Conservation (phyloP, 2,888 invertebrate genomes). For the Gerris lacustris region DNA sequence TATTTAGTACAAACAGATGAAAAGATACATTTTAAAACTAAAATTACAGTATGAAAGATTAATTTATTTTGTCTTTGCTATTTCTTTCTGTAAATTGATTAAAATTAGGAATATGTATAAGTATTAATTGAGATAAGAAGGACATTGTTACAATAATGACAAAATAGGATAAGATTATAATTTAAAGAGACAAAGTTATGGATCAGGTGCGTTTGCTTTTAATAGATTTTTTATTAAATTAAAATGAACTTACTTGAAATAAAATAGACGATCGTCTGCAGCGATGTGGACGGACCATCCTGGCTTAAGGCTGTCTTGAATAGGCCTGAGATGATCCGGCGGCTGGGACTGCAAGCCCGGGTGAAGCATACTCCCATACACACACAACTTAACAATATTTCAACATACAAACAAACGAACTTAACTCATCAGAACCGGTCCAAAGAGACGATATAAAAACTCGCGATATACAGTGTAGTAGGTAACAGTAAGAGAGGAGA, state of each 20-base stretch:
- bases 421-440: not conserved
- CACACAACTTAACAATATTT: not conserved
- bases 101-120: too few relatives aligned
- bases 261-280: constrained; percentile 70
- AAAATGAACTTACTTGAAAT: constrained; percentile 67
- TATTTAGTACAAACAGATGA: too few relatives aligned
- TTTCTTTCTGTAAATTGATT: too few relatives aligned
- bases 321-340: constrained; percentile 39
- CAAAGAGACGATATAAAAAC: not conserved
- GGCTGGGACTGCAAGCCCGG: not conserved
- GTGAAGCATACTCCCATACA: not conserved
- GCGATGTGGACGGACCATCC: constrained; percentile 70
- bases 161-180: too few relatives aligned
- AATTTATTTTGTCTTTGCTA: too few relatives aligned
- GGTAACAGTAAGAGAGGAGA: too few relatives aligned
- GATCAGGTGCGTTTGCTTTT: too few relatives aligned
- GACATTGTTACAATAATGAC: too few relatives aligned
- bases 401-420: not conserved
- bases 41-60: too few relatives aligned
- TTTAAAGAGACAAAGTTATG: too few relatives aligned
- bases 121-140: too few relatives aligned
- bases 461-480: not conserved
- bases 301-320: constrained; percentile 50
- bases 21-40: too few relatives aligned
- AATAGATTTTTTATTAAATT: constrained; percentile 5